Evolutionary conservation across 35 echinoderm and acorn worm species (phyloP).

Genomic region (Diadema setosum): DNA sequence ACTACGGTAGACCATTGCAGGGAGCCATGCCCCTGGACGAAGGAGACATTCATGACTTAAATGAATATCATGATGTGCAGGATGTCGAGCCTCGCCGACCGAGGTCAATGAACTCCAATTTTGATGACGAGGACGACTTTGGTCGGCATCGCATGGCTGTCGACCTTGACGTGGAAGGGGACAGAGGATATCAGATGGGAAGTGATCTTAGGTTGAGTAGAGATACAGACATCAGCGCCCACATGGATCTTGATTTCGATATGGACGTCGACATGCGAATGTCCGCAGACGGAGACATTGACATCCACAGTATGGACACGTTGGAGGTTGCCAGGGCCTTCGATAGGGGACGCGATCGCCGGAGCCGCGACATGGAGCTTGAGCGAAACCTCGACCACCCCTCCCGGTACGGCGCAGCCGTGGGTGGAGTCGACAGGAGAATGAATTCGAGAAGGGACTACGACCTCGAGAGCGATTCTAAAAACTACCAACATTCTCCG

Average conservation of each 20-base stretch:
- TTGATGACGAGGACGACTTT: not conserved
- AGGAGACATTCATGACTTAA: not conserved
- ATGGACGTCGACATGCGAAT: slow-evolving; percentile 12
- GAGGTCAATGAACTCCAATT: not conserved
- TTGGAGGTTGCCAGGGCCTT: not conserved
- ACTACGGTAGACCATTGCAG: not conserved
- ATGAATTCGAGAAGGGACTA: not conserved
- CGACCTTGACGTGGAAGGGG: not conserved
- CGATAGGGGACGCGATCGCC: not conserved
- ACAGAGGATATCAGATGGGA: not conserved
- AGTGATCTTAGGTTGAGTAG: not conserved
- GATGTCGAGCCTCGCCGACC: not conserved
- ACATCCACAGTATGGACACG: slow-evolving; percentile 6
- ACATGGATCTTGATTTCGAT: slow-evolving; percentile 2
- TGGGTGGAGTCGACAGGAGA: not conserved
- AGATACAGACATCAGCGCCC: not conserved
- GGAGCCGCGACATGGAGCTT: not conserved
- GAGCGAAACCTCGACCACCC: not conserved
- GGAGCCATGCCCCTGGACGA: not conserved
- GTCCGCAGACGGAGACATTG: not conserved
- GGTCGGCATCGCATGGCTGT: not conserved
- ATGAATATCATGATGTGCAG: not conserved
- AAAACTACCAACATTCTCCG: not conserved
- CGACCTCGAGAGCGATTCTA: not conserved
- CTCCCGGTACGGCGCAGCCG: not conserved